Conservation (phyloP, 2,797 vertebrate species). For the Setipinna tenuifilis region DNA sequence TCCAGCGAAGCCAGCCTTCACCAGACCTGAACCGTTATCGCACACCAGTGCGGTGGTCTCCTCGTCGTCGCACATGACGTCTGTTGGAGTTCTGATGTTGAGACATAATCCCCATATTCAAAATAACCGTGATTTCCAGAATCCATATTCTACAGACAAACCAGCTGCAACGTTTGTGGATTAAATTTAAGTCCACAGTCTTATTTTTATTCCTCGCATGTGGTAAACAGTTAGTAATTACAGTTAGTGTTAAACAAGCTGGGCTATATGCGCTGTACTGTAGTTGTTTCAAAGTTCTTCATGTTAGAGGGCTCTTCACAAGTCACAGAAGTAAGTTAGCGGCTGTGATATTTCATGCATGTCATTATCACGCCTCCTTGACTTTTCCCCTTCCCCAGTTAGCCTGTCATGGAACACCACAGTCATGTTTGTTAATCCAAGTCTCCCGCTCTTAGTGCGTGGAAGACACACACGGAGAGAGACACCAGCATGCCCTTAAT, state of each 20-base stretch:
- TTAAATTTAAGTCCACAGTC: not conserved
- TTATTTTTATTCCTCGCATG: no score
- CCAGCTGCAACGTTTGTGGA: not conserved
- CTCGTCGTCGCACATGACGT: constrained; percentile 91
- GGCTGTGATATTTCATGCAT: not conserved
- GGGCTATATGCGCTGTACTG: no score
- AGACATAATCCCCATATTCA: not conserved
- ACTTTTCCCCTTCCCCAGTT: not conserved
- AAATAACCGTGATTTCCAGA: not conserved
- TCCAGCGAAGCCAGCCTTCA: constrained; percentile 92
- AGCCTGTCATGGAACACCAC: not conserved
- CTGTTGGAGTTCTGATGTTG: constrained; percentile 46
- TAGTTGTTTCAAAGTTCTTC: no score
- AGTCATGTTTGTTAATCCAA: not conserved
- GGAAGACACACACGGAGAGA: not conserved
- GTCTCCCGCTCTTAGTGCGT: not conserved
- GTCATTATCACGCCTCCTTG: not conserved
- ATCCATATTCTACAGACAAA: not conserved
- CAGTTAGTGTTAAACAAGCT: no score
- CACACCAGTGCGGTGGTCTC: constrained; percentile 93
- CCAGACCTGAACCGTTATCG: constrained; percentile 92
- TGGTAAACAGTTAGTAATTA: no score
- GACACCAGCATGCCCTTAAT: not conserved
- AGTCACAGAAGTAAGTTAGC: not conserved
- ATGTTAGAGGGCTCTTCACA: not conserved